Base-by-base conservation (phyloP, 2,113 vertebrate species). In the Delphinapterus leucas region DNA sequence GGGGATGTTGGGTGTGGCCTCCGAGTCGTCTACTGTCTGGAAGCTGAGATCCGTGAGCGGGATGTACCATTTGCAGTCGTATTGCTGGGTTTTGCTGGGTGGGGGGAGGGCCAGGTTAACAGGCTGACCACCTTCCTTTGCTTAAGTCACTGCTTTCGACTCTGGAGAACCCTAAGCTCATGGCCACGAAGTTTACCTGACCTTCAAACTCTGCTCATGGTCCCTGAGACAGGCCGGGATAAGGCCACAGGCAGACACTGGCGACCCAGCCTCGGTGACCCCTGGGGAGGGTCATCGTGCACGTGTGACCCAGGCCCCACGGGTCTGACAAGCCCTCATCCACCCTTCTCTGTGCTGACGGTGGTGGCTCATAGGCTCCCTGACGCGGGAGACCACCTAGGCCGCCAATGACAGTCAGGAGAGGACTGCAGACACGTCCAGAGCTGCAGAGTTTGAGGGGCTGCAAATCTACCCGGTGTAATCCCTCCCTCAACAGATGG, bases 11-110 rank as follows among this genome's bases (percentile, higher is more conserved):
- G 99, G 98, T 3, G 98, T 98, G 6, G 99, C 98, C 98, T 99
- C 99, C 0, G 98, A 99, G 97, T 99, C 99, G 28, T 99, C 99
- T 53, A 99, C 98, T 63, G 98, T 99, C 97, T 99, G 99, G 98
- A 99, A 99, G 94, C 99, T 99, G 95, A 99, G 99, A 97, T 99
- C 99, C 31, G 99, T 99, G 94, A 99, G 99, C 0, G 99, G 99
- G 97, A 99, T 99, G 98, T 99, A 99, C 99, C 99, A 99, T 85
- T 99, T 99, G 93, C 99, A 99, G 98, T 99, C 99, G 7, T 99
- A 99, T 33, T 99, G 99, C 92, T 99, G 99, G 61, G 98, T 99
- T 98, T 99, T 99, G 63, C 99, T 99, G 98, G 89, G 98, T 88
- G 65, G 68, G 55, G 96, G 41, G 60, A 80, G 3, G 5, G 47